Base-by-base conservation (phyloP, 2,113 vertebrate species). In the Silurus meridionalis region DNA sequence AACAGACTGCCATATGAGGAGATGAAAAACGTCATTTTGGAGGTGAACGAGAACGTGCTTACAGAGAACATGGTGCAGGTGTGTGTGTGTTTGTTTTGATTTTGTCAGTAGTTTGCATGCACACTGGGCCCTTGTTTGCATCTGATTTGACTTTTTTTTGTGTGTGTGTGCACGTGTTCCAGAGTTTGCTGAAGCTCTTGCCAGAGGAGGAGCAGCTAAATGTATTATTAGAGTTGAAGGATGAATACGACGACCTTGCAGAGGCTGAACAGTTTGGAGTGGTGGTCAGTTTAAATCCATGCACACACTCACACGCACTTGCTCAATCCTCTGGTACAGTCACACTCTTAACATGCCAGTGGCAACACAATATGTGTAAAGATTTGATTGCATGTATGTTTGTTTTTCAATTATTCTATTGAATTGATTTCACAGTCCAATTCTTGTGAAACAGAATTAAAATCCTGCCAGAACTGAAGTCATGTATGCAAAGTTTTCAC, bases 201-300 rank as follows among this genome's bases (percentile, higher is more conserved):
- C 96, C 96, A 17, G 91, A 93, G 84, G 71, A 90, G 15, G 95
- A 96, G 5, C 94, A 96, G 89, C 77, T 97, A 81, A 92, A 67
- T 23, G 87, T 93, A 85, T 92, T 98, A 71, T 93, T 88, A 2
- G 96, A 96, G 53, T 90, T 95, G 92, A 97, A 96, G 86, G 94
- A 97, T 0, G 97, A 97, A 66, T 98, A 97, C 21, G 94, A 96
- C 6, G 96, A 97, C 67, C 88, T 97, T 86, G 95, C 96, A 0
- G 96, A 96, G 88, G 90, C 95, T 0, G 97, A 98, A 87, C 97
- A 96, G 89, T 97, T 96, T 86, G 95, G 93, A n/a, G 95, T 97
- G 8, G 96, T 97, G 95, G 94, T 97, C 91, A 96, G 96, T 14
- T 86, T 52, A 28, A 8, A 21, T 0, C 53, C 8, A 82, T 14